phyloP scores from a whole-genome alignment of 2,888 invertebrate genomes.

The Globia sparganii region DNA sequence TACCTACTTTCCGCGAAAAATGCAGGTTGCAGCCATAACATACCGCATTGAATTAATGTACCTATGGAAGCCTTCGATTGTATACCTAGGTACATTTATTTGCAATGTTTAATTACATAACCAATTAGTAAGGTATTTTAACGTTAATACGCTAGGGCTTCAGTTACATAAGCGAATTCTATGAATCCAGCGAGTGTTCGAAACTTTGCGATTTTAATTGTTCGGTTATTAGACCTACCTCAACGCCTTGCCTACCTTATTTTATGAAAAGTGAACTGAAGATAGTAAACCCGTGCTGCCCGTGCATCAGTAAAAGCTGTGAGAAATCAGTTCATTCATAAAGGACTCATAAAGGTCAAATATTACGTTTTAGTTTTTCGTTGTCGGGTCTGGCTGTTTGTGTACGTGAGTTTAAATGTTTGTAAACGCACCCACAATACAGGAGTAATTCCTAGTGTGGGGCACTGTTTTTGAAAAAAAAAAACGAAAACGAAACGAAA shows the following conservation, averaged over 20 bases:
- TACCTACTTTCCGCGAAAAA: slow-evolving; percentile 11
- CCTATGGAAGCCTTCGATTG: not conserved
- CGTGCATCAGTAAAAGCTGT: not conserved
- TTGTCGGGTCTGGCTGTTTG: no score
- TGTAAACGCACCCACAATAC: no score
- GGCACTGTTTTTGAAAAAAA: no score
- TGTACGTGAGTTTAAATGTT: no score
- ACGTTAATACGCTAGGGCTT: not conserved
- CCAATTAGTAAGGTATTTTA: not conserved
- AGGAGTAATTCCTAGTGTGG: no score
- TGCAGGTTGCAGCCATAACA: not conserved
- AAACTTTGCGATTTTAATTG: not conserved
- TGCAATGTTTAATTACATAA: not conserved
- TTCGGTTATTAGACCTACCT: not conserved
- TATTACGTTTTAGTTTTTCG: not conserved
- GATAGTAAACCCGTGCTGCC: not conserved
- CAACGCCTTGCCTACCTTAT: not conserved
- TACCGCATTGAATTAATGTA: slow-evolving; percentile 35
- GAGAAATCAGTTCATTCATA: not conserved
- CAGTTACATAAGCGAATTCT: slow-evolving; percentile 24
- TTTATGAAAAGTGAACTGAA: no score
- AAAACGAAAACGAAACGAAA: no score
- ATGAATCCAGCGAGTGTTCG: not conserved
- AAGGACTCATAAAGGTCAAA: not conserved
- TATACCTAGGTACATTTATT: not conserved